A percentile compares a stretch with the other conserved stretches of the same genome.
Conservation (phyloP, 2,113 vertebrate genomes). For the Anarhynchus alexandrinus region DNA sequence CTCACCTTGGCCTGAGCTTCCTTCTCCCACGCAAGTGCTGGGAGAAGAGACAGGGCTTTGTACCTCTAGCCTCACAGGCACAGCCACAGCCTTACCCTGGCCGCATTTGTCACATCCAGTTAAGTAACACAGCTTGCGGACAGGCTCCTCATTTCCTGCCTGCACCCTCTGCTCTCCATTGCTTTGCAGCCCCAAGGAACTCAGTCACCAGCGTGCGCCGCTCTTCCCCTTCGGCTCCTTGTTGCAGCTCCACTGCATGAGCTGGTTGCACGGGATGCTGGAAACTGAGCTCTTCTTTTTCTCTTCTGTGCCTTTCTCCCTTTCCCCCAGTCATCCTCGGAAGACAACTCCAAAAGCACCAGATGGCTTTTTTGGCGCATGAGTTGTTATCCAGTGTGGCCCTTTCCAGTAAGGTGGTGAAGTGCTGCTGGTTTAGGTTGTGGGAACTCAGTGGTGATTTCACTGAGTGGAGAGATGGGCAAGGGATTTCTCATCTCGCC, state of each 20-base stretch:
- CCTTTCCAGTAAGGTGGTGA: background rate
- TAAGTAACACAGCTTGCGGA: background rate
- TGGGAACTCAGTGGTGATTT: background rate
- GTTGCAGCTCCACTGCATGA: background rate
- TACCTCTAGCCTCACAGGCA: background rate
- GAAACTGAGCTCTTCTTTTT: background rate
- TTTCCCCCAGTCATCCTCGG: background rate
- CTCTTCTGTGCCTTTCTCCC: background rate
- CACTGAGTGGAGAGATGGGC: background rate
- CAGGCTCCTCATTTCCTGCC: background rate
- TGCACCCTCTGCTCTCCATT: background rate
- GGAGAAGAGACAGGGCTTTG: background rate
- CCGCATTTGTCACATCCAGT: background rate
- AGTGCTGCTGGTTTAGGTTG: background rate
- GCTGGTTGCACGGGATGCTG: background rate
- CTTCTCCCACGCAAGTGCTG: background rate
- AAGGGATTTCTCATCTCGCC: background rate
- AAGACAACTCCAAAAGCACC: background rate
- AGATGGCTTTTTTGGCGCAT: background rate
- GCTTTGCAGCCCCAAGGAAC: background rate
- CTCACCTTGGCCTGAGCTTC: background rate
- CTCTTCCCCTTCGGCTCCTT: background rate
- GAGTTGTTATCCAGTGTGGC: background rate
- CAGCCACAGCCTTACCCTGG: background rate
- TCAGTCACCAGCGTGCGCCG: rapidly evolving